Percentiles rank a stretch among this genome's conserved stretches.
phyloP scores from a whole-genome alignment of 1,140 invertebrate species.

The Conopomorpha cramerella region DNA sequence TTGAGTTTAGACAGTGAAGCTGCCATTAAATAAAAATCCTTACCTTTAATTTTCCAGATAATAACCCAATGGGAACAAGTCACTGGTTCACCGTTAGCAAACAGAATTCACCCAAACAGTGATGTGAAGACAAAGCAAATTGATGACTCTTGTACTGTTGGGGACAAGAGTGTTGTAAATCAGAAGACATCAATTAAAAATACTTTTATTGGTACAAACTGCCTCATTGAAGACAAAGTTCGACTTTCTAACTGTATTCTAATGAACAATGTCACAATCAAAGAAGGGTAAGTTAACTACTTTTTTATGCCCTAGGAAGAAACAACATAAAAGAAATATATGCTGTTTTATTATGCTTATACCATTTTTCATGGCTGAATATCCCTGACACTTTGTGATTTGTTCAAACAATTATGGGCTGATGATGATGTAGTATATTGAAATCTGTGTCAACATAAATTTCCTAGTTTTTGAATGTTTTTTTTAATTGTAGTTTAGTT shows the following conservation, averaged over 20 bases:
- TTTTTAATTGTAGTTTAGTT: no score
- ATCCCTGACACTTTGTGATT: no score
- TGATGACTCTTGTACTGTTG: constrained; percentile 75
- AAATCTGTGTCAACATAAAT: no score
- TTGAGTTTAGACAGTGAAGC: no score
- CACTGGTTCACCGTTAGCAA: constrained; percentile 34
- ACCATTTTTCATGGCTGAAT: no score
- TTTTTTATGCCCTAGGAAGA: no score
- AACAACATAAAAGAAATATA: no score
- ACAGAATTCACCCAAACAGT: constrained; percentile 62
- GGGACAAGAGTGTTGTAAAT: constrained; percentile 70
- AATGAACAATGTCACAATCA: constrained; percentile 84
- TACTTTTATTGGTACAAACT: constrained; percentile 76
- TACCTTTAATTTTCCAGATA: constrained; percentile 57
- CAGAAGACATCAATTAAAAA: constrained; percentile 85
- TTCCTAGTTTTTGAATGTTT: no score
- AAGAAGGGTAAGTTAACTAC: constrained; percentile 78
- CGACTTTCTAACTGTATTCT: constrained; percentile 81
- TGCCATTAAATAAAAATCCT: no score
- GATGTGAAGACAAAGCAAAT: constrained; percentile 75
- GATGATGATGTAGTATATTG: no score
- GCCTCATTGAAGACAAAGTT: constrained; percentile 76
- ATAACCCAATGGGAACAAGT: constrained; percentile 61
- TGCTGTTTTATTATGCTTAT: no score
- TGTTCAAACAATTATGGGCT: no score